Conservation (phyloP, 1,140 invertebrate species). For the Philotrypesis tridentata region DNA sequence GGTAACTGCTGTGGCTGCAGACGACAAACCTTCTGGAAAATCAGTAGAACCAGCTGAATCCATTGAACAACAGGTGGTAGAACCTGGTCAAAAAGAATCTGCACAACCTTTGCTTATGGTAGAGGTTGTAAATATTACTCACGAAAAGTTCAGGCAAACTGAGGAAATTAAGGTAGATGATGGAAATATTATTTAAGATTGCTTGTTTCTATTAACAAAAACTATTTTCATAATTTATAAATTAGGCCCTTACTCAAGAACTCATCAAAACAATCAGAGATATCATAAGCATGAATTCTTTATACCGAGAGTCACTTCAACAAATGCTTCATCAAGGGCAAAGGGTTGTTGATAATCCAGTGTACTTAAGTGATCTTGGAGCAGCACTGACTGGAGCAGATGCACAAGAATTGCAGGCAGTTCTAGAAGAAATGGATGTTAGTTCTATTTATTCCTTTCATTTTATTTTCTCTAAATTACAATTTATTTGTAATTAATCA, state of each 20-base stretch:
- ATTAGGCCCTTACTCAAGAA: constrained; percentile 93
- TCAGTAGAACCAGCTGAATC: constrained; percentile 28
- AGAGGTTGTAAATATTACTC: constrained; percentile 94
- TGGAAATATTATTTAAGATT: constrained; percentile 37
- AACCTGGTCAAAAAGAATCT: constrained; percentile 70
- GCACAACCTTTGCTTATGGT: constrained; percentile 87
- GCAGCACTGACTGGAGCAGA: constrained; percentile 96
- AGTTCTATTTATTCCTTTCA: constrained; percentile 62
- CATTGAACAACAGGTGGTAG: background rate
- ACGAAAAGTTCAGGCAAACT: constrained; percentile 92
- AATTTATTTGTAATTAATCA: background rate
- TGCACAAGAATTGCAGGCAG: constrained; percentile 91
- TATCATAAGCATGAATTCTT: constrained; percentile 95
- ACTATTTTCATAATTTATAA: constrained; percentile 31
- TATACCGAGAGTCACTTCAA: constrained; percentile 92
- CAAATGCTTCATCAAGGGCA: constrained; percentile 97
- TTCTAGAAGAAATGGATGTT: constrained; percentile 97
- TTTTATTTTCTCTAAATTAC: background rate
- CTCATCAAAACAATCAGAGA: constrained; percentile 98
- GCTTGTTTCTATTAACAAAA: background rate
- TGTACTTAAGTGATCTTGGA: constrained; percentile 97
- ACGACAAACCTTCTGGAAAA: constrained; percentile 48
- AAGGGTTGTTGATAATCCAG: constrained; percentile 98
- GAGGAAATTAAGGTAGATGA: constrained; percentile 91
- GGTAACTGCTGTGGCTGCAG: background rate